Evolutionary conservation across 2,888 invertebrate species (phyloP), one percentile per base, ranked within the genome.

Genomic region (Heliconius sara): DNA sequence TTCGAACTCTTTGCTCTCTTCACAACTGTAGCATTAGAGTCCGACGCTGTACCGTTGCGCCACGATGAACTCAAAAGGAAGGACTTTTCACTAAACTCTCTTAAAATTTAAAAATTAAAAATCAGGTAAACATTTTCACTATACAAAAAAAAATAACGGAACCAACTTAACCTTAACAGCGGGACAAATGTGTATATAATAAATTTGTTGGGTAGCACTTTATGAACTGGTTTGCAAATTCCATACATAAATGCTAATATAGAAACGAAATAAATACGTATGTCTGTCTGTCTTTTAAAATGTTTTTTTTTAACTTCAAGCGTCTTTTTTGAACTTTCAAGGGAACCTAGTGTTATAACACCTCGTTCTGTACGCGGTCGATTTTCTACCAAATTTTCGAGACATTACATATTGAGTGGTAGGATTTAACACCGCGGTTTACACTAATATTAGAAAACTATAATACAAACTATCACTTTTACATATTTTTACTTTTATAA

Each of bases 191-290:
- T 47, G 52, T 70, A 43, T 73, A 73, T 60, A 73, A 57, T 73
- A 73, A 73, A 73, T 73, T n/a, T 7, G n/a, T 34, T 57, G 57
- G 57, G 57, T 57, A 73, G 72, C 72, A 57, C 57, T 73, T 73
- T 60, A 60, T 73, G 72, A 73, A 73, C 72, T 73, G 72, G 57
- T 73, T 60, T 57, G 72, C 72, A 27, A 52, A 71, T 71, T 34
- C 67, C 68, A 70, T 43, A 70, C 25, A 43, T 16, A 25, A 43
- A 70, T 70, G 13, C 7, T 6, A 25, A 70, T 25, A 70, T 43
- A 43, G 16, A 39, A n/a, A 39, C n/a, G 5, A 39, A 10, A 39
- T 27, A 39, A 5, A 34, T 10, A 19, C 2, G 7, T 68, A 7
- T 13, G 68, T 68, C 39, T 43, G 25, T 70, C 5, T 25, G 2